phyloP scores from a whole-genome alignment of 2,888 invertebrate genomes.

The Cerceris ruficornis region DNA sequence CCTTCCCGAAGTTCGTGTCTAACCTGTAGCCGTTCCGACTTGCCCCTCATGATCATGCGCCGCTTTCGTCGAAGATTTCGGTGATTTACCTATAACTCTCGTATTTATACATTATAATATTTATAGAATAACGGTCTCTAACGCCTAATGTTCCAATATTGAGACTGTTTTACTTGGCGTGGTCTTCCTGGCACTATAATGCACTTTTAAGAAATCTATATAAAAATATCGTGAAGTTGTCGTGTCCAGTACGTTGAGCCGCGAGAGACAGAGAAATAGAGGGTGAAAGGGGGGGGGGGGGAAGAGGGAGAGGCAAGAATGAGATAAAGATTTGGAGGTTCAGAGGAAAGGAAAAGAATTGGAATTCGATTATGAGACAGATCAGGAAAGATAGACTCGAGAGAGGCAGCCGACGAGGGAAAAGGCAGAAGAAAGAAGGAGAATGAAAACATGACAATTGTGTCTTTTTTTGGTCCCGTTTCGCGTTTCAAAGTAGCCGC shows the following conservation, averaged over 20 bases:
- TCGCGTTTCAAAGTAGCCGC: constrained; percentile 71
- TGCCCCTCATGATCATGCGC: constrained; percentile 32
- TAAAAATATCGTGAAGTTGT: constrained; percentile 80
- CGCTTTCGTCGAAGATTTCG: constrained; percentile 33
- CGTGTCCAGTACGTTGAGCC: constrained; percentile 76
- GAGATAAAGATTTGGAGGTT: not conserved
- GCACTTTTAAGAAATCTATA: constrained; percentile 80
- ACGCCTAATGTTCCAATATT: constrained; percentile 62
- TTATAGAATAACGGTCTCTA: constrained; percentile 66
- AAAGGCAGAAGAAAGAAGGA: constrained; percentile 48
- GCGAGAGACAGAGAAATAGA: constrained; percentile 56
- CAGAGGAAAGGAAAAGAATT: constrained; percentile 19
- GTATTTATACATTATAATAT: constrained; percentile 58
- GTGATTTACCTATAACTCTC: constrained; percentile 32
- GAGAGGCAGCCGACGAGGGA: constrained; percentile 32
- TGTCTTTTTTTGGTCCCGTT: constrained; percentile 77
- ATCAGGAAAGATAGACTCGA: constrained; percentile 2
- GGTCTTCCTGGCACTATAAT: constrained; percentile 78
- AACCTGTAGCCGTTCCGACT: not conserved
- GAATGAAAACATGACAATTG: constrained; percentile 69
- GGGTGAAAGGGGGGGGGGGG: constrained; percentile 36
- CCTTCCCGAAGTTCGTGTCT: not conserved
- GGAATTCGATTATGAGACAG: constrained; percentile 27
- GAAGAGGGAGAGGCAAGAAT: constrained; percentile 15
- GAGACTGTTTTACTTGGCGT: constrained; percentile 69